Base-by-base conservation (phyloP, 2,113 vertebrate species). In the Stercorarius parasiticus region DNA sequence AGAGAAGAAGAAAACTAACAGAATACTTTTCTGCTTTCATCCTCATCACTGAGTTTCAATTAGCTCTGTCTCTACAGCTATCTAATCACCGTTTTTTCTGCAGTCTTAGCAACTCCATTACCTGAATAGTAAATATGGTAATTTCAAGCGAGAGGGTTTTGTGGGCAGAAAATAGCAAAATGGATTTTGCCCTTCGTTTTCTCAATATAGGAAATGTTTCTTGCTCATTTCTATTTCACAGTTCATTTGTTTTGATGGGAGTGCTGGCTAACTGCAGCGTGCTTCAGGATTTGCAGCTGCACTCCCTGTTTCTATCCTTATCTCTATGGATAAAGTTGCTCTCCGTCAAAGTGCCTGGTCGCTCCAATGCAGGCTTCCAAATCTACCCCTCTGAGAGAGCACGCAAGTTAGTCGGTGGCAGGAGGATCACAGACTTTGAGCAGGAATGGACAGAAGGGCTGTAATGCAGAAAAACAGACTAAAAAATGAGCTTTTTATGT, bases 401-500 rank as follows among this genome's bases (percentile, higher is more conserved):
- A 2, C 0, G 2, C 7, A 17, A 11, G 9, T 8, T 15, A 6
- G 21, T 3, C 22, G 43, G 34, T 30, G 30, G 27, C 71, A 58
- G 40, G 15, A 69, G 22, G 79, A 76, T 12, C 29, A 2, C 2
- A 1, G 42, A 6, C 21, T 45, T 67, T 9, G 67, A 50, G 62
- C 21, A 20, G 61, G 36, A 79, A 53, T 0, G 11, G 50, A 21
- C n/a, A 40, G 25, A 43, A 47, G 14, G 13, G 9, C 1, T 16
- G 21, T 12, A 36, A 47, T 0, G 4, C 3, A 8, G 23, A 58
- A 67, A 70, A 40, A 1, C 1, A 1, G 2, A 4, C 11, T 3
- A 1, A 19, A 70, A 72, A 25, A 8, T 0, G 16, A 65, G 9
- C 16, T 5, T 62, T 88, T 32, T 22, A n/a, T 15, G 14, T 56